A percentile compares a stretch with the other conserved stretches of the same genome.
These are phyloP conservation scores for Drosophila mimica DNA, from an alignment of 2,888 invertebrate species.

Conservation along the genomic window DNA sequence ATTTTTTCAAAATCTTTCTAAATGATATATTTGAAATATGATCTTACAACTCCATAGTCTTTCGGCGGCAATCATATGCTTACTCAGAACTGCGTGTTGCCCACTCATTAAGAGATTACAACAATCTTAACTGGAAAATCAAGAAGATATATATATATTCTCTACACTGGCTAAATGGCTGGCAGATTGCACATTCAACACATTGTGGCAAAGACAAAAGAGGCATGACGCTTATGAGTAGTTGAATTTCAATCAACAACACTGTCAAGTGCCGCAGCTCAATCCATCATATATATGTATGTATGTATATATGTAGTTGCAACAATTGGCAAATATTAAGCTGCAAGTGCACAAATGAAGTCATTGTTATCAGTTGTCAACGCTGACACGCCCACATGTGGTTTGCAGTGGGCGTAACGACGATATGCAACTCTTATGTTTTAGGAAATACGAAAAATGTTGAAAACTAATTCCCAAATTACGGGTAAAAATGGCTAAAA, in stretches of 20 bases:
- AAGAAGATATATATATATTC: constrained; percentile 7
- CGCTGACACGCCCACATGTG: constrained; percentile 58
- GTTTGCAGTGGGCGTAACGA: constrained; percentile 22
- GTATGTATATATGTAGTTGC: background rate
- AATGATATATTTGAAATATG: background rate
- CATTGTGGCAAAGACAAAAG: constrained; percentile 70
- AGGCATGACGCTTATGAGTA: constrained; percentile 36
- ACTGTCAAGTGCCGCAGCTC: constrained; percentile 49
- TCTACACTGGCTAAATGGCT: constrained; percentile 42
- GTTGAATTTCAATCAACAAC: constrained; percentile 49
- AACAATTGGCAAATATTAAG: constrained; percentile 63
- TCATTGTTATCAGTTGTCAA: constrained; percentile 79
- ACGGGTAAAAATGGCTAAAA: constrained; percentile 71
- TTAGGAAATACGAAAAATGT: constrained; percentile 51
- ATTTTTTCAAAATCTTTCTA: background rate
- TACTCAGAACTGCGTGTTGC: constrained; percentile 9
- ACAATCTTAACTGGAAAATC: constrained; percentile 66
- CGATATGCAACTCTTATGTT: constrained; percentile 33
- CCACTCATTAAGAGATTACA: constrained; percentile 50
- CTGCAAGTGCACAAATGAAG: constrained; percentile 74
- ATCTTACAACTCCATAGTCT: constrained; percentile 11
- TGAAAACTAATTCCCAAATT: constrained; percentile 74
- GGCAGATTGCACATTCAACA: constrained; percentile 69
- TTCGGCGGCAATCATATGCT: background rate
- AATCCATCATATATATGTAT: constrained; percentile 35